Base-by-base conservation (phyloP, 2,797 vertebrate genomes). In the Craterocephalus amniculus region DNA sequence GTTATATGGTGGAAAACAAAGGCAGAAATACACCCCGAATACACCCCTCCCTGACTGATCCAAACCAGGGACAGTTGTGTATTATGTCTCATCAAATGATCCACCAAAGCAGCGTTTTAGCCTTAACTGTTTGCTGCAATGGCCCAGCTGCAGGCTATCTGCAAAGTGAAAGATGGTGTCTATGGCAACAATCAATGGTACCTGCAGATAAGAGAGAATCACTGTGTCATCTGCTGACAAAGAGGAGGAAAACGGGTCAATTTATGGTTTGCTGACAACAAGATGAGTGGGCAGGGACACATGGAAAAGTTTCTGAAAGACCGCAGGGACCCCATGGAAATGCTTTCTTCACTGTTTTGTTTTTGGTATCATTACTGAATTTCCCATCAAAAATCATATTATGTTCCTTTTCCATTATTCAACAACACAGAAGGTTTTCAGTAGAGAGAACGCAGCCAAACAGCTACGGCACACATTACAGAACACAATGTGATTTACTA, bases 161-260 rank as follows among this genome's bases (percentile, higher is more conserved):
- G 54, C 63, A 12, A 73, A 49, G 24, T 58, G 31, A 66, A 38
- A 72, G 60, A 63, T 35, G 49, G 62, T 74, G 68, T 70, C 74
- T 74, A 35, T 74, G 45, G 52, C 31, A 67, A 65, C 45, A 71
- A 72, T 84, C 68, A 71, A 64, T 85, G 32, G 27, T 60, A 48
- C 57, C 57, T 73, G 57, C 70, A n/a, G 79, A 79, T 64, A 72
- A 63, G 40, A 59, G 74, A 74, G 56, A 63, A 83, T 72, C 67
- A 67, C 22, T 8, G 58, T 75, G 35, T 73, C 0, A 20, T 65
- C 62, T 73, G 70, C 52, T 67, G 57, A 69, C 74, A 67, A 67
- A 69, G 38, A 61, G 22, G 56, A 63, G 38, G 31, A 63, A 79
- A 78, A 81, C 20, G 29, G 36, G 27, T 76, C 63, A 35, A 72